Conservation (phyloP, 2,797 vertebrate genomes). For the Pipistrellus pipistrellus region DNA sequence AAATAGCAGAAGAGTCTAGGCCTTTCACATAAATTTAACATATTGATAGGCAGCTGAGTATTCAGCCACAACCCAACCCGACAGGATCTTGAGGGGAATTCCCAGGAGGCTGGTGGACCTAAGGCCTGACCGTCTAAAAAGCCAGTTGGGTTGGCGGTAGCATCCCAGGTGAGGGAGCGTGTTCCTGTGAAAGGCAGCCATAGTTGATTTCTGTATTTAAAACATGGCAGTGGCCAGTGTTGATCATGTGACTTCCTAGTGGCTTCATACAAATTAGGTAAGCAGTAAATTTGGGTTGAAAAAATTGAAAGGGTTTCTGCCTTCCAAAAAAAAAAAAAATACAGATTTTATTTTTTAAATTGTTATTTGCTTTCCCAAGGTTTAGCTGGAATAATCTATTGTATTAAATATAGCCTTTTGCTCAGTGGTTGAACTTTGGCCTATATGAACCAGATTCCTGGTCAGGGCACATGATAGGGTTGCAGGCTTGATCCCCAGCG, state of each 20-base stretch:
- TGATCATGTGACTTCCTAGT: neutral
- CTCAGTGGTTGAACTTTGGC: too few relatives aligned
- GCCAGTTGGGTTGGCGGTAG: neutral
- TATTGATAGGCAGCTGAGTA: neutral
- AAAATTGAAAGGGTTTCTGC: neutral
- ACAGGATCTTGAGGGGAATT: neutral
- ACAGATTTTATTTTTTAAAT: neutral
- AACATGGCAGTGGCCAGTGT: neutral
- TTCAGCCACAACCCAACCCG: neutral
- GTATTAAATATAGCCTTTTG: neutral
- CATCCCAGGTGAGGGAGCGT: neutral
- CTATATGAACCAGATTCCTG: too few relatives aligned
- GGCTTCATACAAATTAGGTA: neutral
- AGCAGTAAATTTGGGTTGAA: neutral
- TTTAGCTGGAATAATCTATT: neutral
- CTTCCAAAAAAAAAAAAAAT: constrained; percentile 18
- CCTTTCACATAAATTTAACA: neutral
- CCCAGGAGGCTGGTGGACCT: neutral
- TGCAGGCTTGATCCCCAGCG: too few relatives aligned
- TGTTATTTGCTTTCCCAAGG: neutral
- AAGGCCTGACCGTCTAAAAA: neutral
- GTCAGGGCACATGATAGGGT: too few relatives aligned
- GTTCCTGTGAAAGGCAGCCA: neutral
- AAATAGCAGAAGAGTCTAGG: neutral
- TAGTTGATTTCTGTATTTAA: neutral